Evolutionary conservation across 2,888 invertebrate species (phyloP).

Genomic region (Stenchaetothrips biformis): DNA sequence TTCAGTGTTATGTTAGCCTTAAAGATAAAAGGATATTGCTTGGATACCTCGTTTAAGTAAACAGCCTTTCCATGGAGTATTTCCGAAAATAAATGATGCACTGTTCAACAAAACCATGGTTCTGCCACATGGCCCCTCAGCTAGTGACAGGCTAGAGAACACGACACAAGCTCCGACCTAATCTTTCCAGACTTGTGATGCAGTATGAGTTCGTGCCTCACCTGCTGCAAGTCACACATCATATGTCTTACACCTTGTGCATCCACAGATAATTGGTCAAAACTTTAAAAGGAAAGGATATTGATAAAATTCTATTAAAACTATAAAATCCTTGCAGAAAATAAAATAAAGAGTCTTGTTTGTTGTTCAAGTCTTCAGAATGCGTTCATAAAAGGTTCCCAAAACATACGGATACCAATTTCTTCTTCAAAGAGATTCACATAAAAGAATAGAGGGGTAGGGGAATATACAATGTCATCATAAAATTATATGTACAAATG

Average conservation of each 20-base stretch:
- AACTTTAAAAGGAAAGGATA: background rate
- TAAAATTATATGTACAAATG: background rate
- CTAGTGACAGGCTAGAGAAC: conserved; percentile 20
- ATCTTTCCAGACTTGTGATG: conserved; percentile 8
- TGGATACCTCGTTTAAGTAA: background rate
- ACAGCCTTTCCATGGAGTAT: background rate
- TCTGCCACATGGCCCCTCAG: conserved; percentile 20
- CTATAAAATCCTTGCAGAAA: background rate
- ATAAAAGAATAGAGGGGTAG: no score
- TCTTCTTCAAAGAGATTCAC: no score
- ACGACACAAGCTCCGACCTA: background rate
- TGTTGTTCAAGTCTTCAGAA: background rate
- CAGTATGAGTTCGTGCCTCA: conserved; percentile 18
- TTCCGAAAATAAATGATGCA: background rate
- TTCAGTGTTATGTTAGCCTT: background rate
- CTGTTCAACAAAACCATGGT: background rate
- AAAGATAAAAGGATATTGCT: background rate
- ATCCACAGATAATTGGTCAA: background rate
- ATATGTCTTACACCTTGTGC: background rate
- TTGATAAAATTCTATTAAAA: background rate
- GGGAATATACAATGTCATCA: background rate
- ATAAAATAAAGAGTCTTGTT: background rate
- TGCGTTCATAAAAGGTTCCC: background rate
- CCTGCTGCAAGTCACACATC: background rate
- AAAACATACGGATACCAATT: no score